Percentiles rank a stretch among this genome's conserved stretches.
These are phyloP conservation scores for Alentia gelatinosa DNA, from an alignment of 2,888 invertebrate species.

Conservation along the genomic window DNA sequence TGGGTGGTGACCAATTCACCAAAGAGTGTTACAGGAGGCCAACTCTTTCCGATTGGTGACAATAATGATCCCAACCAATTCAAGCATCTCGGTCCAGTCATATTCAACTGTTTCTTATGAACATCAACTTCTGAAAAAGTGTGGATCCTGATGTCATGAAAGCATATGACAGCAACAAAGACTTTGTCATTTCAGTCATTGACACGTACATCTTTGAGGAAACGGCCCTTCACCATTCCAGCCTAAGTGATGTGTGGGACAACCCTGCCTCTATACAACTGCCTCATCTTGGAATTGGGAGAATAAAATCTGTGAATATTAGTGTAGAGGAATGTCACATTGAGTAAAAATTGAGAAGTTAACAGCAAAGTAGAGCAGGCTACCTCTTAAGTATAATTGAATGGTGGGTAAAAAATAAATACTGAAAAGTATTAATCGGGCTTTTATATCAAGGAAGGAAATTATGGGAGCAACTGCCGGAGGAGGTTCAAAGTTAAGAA, in stretches of 20 bases:
- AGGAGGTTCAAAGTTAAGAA: no score
- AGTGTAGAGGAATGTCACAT: no score
- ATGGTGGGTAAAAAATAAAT: no score
- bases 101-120: slow-evolving; percentile 62
- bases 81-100: slow-evolving; percentile 57
- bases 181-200: slow-evolving; percentile 60
- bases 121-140: slow-evolving; percentile 61
- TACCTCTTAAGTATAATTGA: no score
- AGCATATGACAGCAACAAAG: slow-evolving; percentile 62
- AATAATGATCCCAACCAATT: slow-evolving; percentile 53
- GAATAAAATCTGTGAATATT: no score
- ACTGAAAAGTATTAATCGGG: no score
- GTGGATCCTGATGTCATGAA: slow-evolving; percentile 60
- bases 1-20: slow-evolving; percentile 64
- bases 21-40: slow-evolving; percentile 59
- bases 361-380: no score
- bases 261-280: not conserved
- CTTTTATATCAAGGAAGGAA: no score
- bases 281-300: no score
- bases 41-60: slow-evolving; percentile 11
- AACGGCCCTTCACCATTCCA: slow-evolving; percentile 59
- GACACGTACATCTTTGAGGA: slow-evolving; percentile 61
- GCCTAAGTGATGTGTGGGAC: slow-evolving; percentile 50
- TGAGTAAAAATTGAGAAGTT: no score
- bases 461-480: no score